phyloP scores from a whole-genome alignment of 1,140 invertebrate species.

The Andrena cerasifolii region DNA sequence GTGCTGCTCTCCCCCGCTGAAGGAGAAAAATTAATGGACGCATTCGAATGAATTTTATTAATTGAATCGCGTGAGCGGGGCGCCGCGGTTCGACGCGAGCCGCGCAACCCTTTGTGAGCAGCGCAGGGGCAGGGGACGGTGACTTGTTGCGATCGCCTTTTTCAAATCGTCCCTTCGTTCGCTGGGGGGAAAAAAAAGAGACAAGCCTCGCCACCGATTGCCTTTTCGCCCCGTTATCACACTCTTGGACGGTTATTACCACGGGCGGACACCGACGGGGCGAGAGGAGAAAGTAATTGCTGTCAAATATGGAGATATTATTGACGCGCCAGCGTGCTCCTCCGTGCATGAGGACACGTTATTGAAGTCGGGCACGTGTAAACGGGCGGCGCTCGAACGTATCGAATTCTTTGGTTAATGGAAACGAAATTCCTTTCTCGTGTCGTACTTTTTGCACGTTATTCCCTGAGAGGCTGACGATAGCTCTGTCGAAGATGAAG shows the following conservation, averaged over 20 bases:
- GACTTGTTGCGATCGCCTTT: slow-evolving; percentile 69
- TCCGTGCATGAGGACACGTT: slow-evolving; percentile 38
- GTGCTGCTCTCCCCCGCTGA: slow-evolving; percentile 24
- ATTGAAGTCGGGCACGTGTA: slow-evolving; percentile 23
- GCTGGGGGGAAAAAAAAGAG: slow-evolving; percentile 49
- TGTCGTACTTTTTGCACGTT: too few species aligned
- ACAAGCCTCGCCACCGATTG: slow-evolving; percentile 59
- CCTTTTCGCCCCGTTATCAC: slow-evolving; percentile 63
- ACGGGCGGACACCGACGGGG: slow-evolving; percentile 30
- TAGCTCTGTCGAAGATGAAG: too few species aligned
- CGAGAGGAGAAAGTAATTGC: slow-evolving; percentile 44
- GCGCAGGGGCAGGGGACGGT: slow-evolving; percentile 41
- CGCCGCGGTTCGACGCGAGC: slow-evolving; percentile 61
- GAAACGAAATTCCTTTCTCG: neutral
- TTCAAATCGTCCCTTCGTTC: slow-evolving; percentile 51
- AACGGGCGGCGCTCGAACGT: neutral
- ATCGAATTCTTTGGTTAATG: neutral
- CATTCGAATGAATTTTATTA: slow-evolving; percentile 80
- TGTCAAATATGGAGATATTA: slow-evolving; percentile 44
- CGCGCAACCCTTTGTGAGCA: slow-evolving; percentile 57
- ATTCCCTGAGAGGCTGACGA: neutral
- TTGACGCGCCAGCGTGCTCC: slow-evolving; percentile 22
- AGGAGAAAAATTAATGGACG: slow-evolving; percentile 77
- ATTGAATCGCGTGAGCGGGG: slow-evolving; percentile 73
- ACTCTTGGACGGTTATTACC: slow-evolving; percentile 56